phyloP scores from a whole-genome alignment of 2,888 invertebrate species.

The Sarcophaga variegata region DNA sequence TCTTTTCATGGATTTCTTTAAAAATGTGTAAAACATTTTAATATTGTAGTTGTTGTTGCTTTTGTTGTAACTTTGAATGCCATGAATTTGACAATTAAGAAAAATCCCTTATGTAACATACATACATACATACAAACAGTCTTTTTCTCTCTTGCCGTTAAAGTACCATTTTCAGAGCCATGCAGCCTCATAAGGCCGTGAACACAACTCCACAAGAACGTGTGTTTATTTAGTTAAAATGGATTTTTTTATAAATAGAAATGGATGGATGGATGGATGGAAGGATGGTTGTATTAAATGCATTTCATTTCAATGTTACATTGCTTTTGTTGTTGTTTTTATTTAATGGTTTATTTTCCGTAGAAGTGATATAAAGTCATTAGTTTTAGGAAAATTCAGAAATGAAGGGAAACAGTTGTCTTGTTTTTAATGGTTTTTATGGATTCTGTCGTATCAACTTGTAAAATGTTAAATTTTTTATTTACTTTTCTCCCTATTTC shows the following conservation, averaged over 20 bases:
- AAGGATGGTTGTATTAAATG: neutral
- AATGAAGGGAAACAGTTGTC: slow-evolving; percentile 32
- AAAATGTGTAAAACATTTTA: neutral
- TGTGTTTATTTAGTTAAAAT: slow-evolving; percentile 59
- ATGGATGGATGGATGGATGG: slow-evolving; percentile 10
- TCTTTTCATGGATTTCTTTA: slow-evolving; percentile 1
- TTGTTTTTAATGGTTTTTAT: slow-evolving; percentile 24
- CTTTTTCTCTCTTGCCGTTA: neutral
- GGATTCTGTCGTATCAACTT: neutral
- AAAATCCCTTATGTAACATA: slow-evolving; percentile 14
- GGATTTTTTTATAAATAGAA: slow-evolving; percentile 33
- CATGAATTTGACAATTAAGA: slow-evolving; percentile 49
- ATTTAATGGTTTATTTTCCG: slow-evolving; percentile 17
- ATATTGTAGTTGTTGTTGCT: neutral
- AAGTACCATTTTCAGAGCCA: too few relatives aligned
- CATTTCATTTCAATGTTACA: neutral
- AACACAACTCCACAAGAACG: slow-evolving; percentile 33
- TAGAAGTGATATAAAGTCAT: slow-evolving; percentile 60
- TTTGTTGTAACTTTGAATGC: neutral
- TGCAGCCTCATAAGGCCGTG: neutral
- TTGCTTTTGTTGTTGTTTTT: slow-evolving; percentile 29
- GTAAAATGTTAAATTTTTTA: neutral
- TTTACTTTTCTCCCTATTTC: neutral
- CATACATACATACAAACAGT: neutral
- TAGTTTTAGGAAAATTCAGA: slow-evolving; percentile 47